Base-by-base conservation (phyloP, 2,113 vertebrate species). In the Stomatorhinus ivindoensis region DNA sequence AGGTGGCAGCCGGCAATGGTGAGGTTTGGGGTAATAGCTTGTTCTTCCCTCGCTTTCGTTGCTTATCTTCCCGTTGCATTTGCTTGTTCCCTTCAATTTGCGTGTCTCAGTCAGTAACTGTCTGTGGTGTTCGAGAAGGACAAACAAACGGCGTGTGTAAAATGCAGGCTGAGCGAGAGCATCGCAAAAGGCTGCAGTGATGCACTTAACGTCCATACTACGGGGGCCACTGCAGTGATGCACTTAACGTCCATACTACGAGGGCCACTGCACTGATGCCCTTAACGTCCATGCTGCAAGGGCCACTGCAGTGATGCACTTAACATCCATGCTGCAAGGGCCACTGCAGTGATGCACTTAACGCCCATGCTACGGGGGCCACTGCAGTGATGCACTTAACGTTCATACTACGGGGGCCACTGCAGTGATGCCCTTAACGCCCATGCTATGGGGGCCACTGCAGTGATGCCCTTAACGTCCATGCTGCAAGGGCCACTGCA, bases 41-140 rank as follows among this genome's bases (percentile, higher is more conserved):
- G 47, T 58, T 86, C 50, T 90, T 88, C 76, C 46, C 39, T 84
- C 11, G 21, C 51, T 17, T 55, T 53, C 85, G 44, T 10, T 53
- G 61, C 76, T 90, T 88, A 55, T 55, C 85, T 27, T 17, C 13
- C 48, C 15, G 2, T 47, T 82, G 31, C 21, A 44, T 88, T 51
- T 82, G 69, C 88, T 42, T 82, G 69, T 51, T 82, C 88, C 73
- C 50, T 83, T 46, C 48, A 46, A 73, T 83, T 42, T 84, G 50
- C 9, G 21, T n/a, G 35, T 27, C 35, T 44, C 87, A 42, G 24
- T 83, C 73, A 35, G 88, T 80, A 89, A 51, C 88, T 39, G 87
- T 87, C 87, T 24, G 4, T 35, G 39, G 39, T n/a, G 53, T 44
- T n/a, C 9, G 35, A 19, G 17, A 87, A 46, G 51, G 87, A 65